phyloP scores from a whole-genome alignment of 2,797 vertebrate species.

The Channa striata region DNA sequence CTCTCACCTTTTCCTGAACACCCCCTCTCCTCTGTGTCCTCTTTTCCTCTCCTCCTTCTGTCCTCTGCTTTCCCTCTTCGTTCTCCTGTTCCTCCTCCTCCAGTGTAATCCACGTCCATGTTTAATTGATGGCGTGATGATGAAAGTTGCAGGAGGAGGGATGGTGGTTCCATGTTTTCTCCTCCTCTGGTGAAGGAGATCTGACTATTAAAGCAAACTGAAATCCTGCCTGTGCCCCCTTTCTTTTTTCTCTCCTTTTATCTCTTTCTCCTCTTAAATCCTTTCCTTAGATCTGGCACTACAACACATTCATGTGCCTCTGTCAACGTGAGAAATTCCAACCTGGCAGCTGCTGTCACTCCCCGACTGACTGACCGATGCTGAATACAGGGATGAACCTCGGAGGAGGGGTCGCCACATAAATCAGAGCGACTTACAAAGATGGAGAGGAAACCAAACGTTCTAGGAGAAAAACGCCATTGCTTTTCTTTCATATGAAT shows the following conservation, averaged over 20 bases:
- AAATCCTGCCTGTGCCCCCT: conserved; percentile 3
- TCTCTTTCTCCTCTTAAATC: neutral
- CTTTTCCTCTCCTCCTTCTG: neutral
- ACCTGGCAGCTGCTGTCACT: conserved; percentile 2
- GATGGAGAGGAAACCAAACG: too few species aligned
- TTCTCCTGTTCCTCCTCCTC: conserved; percentile 25
- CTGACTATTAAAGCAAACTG: conserved; percentile 31
- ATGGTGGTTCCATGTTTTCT: conserved; percentile 76
- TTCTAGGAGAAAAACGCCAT: too few species aligned
- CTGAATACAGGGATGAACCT: neutral
- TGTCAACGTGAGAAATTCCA: neutral
- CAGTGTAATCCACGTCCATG: conserved; percentile 54
- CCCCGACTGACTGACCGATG: neutral
- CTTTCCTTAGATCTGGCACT: neutral
- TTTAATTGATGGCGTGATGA: conserved; percentile 78
- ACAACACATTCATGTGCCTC: neutral
- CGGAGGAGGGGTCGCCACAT: neutral
- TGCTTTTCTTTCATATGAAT: too few species aligned
- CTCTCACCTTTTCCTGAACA: conserved; percentile 14
- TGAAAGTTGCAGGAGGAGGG: conserved; percentile 79
- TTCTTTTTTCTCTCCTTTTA: neutral
- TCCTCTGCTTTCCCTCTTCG: neutral
- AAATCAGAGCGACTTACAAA: too few species aligned
- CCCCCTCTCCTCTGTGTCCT: conserved; percentile 16
- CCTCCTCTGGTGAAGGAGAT: conserved; percentile 55